phyloP scores from a whole-genome alignment of 2,888 invertebrate species.

The Stictocephala bisonia region DNA sequence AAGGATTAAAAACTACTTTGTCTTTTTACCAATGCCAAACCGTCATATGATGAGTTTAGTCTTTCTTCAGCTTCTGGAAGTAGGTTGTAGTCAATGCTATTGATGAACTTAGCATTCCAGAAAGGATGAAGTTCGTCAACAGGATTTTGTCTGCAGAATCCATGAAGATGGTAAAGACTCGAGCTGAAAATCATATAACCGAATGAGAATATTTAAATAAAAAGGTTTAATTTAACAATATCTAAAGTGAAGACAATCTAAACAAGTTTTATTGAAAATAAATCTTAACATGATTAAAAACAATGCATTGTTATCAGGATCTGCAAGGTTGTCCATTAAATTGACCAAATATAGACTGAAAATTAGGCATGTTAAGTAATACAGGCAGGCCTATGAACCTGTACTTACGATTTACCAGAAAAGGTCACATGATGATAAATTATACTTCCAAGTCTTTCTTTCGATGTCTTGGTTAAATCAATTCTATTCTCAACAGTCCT shows the following conservation, averaged over 20 bases:
- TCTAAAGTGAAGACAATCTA: too few relatives aligned
- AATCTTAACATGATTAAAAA: not conserved
- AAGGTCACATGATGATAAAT: too few relatives aligned
- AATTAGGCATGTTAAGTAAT: too few relatives aligned
- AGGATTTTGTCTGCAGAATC: constrained; percentile 81
- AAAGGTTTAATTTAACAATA: constrained; percentile 22
- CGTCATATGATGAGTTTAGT: too few relatives aligned
- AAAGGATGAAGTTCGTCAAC: constrained; percentile 78
- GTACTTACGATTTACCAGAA: too few relatives aligned
- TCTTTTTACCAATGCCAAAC: too few relatives aligned
- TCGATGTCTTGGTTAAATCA: too few relatives aligned
- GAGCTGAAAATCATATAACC: constrained; percentile 71
- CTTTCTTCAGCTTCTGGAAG: constrained; percentile 65
- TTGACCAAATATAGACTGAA: too few relatives aligned
- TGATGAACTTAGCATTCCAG: constrained; percentile 75
- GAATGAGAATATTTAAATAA: constrained; percentile 42
- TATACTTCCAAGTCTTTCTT: too few relatives aligned
- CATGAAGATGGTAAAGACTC: constrained; percentile 82
- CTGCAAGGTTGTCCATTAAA: not conserved
- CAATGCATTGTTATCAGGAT: not conserved
- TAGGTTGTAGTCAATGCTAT: constrained; percentile 78
- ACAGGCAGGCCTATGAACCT: too few relatives aligned
- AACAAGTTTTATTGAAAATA: constrained; percentile 3
- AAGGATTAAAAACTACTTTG: too few relatives aligned
- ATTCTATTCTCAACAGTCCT: too few relatives aligned